phyloP scores from a whole-genome alignment of 2,113 vertebrate genomes.

The Dermatemys mawii region DNA sequence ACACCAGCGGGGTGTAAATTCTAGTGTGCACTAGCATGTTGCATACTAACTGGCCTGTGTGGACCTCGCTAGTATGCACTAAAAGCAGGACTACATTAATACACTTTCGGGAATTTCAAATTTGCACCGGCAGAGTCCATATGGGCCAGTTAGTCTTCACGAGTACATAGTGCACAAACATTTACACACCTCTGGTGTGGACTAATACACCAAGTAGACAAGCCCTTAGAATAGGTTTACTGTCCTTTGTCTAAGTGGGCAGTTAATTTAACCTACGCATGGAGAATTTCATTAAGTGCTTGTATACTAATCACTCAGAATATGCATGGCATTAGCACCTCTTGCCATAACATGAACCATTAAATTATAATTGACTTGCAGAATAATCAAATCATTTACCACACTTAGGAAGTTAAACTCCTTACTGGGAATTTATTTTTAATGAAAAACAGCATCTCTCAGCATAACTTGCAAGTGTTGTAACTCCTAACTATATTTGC shows the following conservation, averaged over 20 bases:
- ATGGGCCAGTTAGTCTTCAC: too few species aligned
- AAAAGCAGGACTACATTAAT: not conserved
- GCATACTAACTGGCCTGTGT: not conserved
- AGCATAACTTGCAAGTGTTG: not conserved
- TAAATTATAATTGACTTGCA: not conserved
- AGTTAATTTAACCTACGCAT: not conserved
- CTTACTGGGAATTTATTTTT: not conserved
- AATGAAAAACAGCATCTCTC: not conserved
- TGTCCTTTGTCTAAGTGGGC: too few species aligned
- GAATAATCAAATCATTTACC: not conserved
- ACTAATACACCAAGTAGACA: not conserved
- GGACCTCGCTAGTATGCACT: not conserved
- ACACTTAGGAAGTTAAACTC: not conserved
- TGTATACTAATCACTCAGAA: not conserved
- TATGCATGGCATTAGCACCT: not conserved
- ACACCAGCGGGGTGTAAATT: not conserved
- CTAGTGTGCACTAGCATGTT: not conserved
- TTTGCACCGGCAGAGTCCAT: not conserved
- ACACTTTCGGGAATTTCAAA: not conserved
- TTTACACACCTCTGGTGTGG: not conserved
- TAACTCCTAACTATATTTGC: not conserved
- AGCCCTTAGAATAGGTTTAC: not conserved
- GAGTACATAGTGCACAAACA: too few species aligned
- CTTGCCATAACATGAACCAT: not conserved
- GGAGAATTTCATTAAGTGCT: not conserved